Evolutionary conservation across 2,797 vertebrate genomes (phyloP), one percentile per base, ranked within the genome.

Genomic region (Gymnothorax javanicus): DNA sequence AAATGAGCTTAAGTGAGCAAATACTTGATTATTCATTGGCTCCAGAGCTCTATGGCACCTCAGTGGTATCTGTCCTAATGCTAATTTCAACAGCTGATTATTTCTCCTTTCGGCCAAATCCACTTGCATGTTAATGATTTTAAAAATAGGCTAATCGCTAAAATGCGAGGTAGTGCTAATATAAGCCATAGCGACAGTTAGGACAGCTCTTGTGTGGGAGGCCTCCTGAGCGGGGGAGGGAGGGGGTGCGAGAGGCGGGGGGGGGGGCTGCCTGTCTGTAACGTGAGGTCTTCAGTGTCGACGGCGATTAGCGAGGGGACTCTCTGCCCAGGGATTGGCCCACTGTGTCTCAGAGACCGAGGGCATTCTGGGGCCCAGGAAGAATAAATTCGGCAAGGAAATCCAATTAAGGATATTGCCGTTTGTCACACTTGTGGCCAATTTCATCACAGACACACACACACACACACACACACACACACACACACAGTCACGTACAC

Each of bases 311-410:
- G 27, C 23, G 33, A 54, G 13, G 15, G 54, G 71, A 33, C n/a
- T 0, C 50, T 15, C 17, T 33, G 62, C 6, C 62, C 33, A 9
- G 50, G 33, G 71, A 75, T 43, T 73, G 11, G 43, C 13, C 73
- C 43, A 50, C 20, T 8, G 83, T 52, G 57, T 50, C 79, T 23
- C 43, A 62, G 17, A 81, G 85, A 81, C 84, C 81, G 59, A 85
- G 84, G 85, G 87, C 87, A 87, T 90, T 89, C 86, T 81, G 86
- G 83, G 85, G 59, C 86, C 87, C 87, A 17, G 54, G 57, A n/a
- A 1, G 57, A 73, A 50, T 59, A 58, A 52, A 83, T 64, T n/a
- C 4, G 57, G 20, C 43, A 33, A 59, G 81, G 52, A 84, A 85
- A 88, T 89, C 87, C 84, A 82, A 85, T 88, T 87, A 86, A 50